A percentile compares a stretch with the other conserved stretches of the same genome.
Evolutionary conservation across 2,888 invertebrate species (phyloP).

Genomic region (Blastobasis lacticolella): DNA sequence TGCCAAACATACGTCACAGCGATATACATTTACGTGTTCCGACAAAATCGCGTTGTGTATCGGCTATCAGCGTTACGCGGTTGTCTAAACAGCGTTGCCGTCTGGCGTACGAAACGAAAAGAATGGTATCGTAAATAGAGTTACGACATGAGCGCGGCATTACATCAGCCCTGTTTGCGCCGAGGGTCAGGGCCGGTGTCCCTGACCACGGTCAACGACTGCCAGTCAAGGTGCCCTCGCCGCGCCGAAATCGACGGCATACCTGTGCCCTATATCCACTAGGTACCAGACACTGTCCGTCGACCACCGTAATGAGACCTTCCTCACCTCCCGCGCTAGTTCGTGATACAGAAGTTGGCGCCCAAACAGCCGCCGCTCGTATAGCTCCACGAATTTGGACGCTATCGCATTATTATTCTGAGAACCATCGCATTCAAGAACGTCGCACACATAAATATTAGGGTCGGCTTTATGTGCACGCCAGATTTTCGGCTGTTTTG

Average conservation of each 20-base stretch:
- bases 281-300: background rate
- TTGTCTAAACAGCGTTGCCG: background rate
- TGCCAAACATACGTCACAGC: background rate
- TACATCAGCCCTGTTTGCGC: constrained; percentile 1
- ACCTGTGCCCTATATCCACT: constrained; percentile 1
- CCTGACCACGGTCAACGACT: constrained; percentile 72
- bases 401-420: too few species aligned
- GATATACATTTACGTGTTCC: constrained; percentile 4
- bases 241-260: constrained; percentile 18
- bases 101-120: background rate
- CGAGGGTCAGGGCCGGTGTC: constrained; percentile 53
- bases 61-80: background rate
- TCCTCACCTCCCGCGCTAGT: background rate
- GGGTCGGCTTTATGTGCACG: too few species aligned
- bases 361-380: too few species aligned
- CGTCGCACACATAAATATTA: too few species aligned
- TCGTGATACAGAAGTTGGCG: background rate
- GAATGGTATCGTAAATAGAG: constrained; percentile 1
- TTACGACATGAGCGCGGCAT: background rate
- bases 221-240: constrained; percentile 63
- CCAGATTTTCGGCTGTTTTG: too few species aligned
- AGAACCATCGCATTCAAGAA: too few species aligned
- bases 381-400: too few species aligned
- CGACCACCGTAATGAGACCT: background rate
- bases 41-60: constrained; percentile 9